These are phyloP conservation scores for Mya arenaria DNA, from an alignment of 1,140 invertebrate species.

Conservation along the genomic window DNA sequence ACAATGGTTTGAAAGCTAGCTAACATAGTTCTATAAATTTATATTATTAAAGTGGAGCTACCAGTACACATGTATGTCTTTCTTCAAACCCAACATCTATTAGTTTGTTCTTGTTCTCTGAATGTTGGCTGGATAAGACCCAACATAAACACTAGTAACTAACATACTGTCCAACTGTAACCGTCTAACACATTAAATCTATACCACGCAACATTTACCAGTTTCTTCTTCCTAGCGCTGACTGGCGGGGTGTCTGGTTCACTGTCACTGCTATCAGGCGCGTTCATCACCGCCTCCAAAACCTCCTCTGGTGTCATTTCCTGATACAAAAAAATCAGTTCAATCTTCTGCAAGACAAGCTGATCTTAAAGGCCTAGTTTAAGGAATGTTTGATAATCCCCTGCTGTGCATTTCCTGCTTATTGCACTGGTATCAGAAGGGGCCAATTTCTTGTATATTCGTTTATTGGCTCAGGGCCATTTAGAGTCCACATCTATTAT, in stretches of 20 bases:
- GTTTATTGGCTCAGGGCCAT: not conserved
- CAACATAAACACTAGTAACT: no score
- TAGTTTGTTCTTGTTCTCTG: no score
- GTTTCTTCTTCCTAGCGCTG: slow-evolving; percentile 9
- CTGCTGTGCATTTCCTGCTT: not conserved
- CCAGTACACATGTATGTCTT: no score
- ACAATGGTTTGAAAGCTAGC: no score
- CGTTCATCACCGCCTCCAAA: slow-evolving; percentile 23
- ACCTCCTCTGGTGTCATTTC: slow-evolving; percentile 34
- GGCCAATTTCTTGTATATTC: not conserved
- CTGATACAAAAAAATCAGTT: no score
- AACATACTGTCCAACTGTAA: no score
- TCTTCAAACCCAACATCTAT: no score
- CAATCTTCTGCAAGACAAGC: no score
- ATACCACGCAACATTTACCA: not conserved
- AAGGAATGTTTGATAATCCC: not conserved
- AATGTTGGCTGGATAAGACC: no score
- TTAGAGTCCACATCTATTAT: not conserved
- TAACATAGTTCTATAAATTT: no score
- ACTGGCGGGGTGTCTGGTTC: not conserved
- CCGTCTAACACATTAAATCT: no score
- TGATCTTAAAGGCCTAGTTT: not conserved
- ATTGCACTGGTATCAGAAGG: not conserved
- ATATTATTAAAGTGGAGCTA: no score
- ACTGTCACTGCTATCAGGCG: slow-evolving; percentile 29